A percentile compares a stretch with the other conserved stretches of the same genome.
These are phyloP conservation scores for Thereuonema tuberculata DNA, from an alignment of 1,140 invertebrate genomes.

Conservation along the genomic window DNA sequence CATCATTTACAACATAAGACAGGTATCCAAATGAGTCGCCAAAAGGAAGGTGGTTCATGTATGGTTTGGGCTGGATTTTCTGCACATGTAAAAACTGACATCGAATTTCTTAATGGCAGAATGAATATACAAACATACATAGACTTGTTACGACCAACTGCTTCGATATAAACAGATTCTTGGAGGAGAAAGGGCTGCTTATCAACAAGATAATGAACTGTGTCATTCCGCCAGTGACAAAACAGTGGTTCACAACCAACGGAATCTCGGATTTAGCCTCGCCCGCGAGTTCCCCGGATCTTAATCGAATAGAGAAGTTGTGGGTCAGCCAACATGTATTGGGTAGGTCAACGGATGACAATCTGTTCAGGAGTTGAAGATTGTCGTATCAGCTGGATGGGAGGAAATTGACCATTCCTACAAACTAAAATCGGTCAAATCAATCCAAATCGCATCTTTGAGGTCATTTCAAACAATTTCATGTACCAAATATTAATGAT, in stretches of 20 bases:
- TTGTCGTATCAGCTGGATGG: too few relatives aligned
- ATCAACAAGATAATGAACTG: neutral
- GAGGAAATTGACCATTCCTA: too few relatives aligned
- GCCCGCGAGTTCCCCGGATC: neutral
- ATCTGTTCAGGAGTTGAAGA: neutral
- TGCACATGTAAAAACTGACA: neutral
- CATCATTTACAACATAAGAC: neutral
- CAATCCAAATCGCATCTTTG: too few relatives aligned
- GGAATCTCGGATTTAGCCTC: neutral
- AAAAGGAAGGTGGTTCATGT: neutral
- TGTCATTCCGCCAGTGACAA: neutral
- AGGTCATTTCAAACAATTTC: too few relatives aligned
- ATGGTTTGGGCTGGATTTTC: neutral
- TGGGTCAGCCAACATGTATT: neutral
- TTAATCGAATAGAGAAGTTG: neutral
- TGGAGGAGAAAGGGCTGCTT: neutral
- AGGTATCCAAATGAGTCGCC: neutral
- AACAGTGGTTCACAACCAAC: neutral
- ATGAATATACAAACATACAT: neutral
- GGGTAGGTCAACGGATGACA: neutral
- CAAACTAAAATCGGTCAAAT: too few relatives aligned
- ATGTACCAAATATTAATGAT: too few relatives aligned
- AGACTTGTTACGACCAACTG: neutral
- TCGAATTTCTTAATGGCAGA: neutral
- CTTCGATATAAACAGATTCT: neutral